These are phyloP conservation scores for Corella eumyota DNA, from an alignment of 23 tunicate species.

Conservation along the genomic window DNA sequence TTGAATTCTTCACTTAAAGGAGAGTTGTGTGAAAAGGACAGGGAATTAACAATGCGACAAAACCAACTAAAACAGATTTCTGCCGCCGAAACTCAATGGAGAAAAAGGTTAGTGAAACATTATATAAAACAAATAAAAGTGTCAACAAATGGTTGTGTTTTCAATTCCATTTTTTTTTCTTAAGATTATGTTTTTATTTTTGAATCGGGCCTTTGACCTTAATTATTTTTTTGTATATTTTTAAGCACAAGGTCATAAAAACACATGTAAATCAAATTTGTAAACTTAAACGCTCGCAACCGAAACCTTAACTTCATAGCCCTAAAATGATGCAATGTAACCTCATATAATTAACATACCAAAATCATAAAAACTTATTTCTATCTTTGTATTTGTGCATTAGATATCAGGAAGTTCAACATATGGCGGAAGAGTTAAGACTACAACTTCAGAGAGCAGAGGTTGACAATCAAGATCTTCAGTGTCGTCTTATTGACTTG, in stretches of 20 bases:
- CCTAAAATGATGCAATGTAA: too few species aligned
- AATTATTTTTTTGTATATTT: too few species aligned
- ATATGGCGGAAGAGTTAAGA: conserved; percentile 44
- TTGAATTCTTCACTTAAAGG: conserved; percentile 3
- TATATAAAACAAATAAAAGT: background rate
- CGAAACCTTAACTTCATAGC: too few species aligned
- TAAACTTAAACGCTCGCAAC: too few species aligned
- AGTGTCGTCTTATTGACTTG: conserved; percentile 27
- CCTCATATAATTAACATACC: too few species aligned
- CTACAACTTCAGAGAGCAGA: conserved; percentile 39
- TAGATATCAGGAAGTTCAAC: conserved; percentile 45
- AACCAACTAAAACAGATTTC: conserved; percentile 9
- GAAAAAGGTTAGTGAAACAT: conserved; percentile 10
- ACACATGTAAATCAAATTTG: too few species aligned
- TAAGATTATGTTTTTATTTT: too few species aligned
- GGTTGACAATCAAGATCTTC: conserved; percentile 50
- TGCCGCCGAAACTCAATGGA: conserved; percentile 25
- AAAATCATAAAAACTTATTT: too few species aligned
- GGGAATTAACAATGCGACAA: conserved; percentile 1
- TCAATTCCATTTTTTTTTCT: too few species aligned
- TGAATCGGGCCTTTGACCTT: too few species aligned
- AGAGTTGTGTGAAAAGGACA: conserved; percentile 5
- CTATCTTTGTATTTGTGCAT: background rate
- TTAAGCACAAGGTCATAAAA: too few species aligned
- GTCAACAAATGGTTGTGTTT: background rate